Evolutionary conservation across 2,888 invertebrate genomes (phyloP).

Genomic region (Dendrolimus houi): DNA sequence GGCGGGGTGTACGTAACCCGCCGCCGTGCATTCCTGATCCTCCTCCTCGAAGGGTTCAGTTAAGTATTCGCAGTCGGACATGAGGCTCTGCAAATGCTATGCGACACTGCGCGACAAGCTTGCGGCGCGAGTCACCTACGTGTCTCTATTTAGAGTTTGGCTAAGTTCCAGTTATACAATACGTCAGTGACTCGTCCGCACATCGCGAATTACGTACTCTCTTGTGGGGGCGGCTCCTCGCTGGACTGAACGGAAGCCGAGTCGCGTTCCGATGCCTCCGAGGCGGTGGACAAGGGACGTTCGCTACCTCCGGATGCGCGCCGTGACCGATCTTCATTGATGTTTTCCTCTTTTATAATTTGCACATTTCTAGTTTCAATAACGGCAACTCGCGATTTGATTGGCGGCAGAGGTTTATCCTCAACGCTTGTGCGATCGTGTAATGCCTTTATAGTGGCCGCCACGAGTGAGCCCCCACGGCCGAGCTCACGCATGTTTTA

Average conservation of each 20-base stretch:
- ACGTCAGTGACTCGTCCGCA: conserved; percentile 66
- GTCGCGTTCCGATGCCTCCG: conserved; percentile 65
- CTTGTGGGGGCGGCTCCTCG: conserved; percentile 67
- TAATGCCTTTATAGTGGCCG: conserved; percentile 71
- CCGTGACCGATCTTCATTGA: conserved; percentile 37
- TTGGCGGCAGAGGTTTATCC: conserved; percentile 40
- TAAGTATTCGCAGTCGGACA: conserved; percentile 72
- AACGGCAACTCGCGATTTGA: conserved; percentile 44
- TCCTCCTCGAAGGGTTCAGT: conserved; percentile 67
- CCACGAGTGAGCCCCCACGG: conserved; percentile 77
- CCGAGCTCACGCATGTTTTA: conserved; percentile 74
- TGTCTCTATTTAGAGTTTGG: conserved; percentile 72
- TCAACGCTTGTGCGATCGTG: conserved; percentile 58
- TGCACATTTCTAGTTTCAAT: conserved; percentile 41
- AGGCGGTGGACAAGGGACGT: conserved; percentile 66
- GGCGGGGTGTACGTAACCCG: conserved; percentile 63
- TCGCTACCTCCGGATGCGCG: conserved; percentile 59
- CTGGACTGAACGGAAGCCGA: conserved; percentile 70
- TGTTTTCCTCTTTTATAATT: conserved; percentile 34
- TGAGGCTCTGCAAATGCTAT: conserved; percentile 64
- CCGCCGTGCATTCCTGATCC: conserved; percentile 60
- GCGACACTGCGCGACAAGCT: conserved; percentile 72
- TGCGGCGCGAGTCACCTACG: conserved; percentile 62
- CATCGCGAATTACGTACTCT: conserved; percentile 66
- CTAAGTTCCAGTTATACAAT: conserved; percentile 62